These are phyloP conservation scores for Forbesichthys agassizii DNA, from an alignment of 2,113 vertebrate species.

Conservation along the genomic window DNA sequence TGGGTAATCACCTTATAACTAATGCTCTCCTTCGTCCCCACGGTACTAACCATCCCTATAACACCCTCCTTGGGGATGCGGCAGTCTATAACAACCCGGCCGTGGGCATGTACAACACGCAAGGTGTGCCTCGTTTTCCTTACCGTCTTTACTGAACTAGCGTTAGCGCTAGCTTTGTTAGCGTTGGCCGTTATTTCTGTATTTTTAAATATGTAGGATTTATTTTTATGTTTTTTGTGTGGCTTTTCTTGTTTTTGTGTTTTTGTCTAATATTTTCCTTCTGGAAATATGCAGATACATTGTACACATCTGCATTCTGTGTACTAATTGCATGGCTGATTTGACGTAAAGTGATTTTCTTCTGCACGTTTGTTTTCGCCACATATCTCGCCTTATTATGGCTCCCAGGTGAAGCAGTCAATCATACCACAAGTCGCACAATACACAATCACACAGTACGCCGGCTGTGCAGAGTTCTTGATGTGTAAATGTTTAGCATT, in stretches of 20 bases:
- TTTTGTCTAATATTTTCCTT: too few relatives aligned
- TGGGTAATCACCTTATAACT: conserved; percentile 99
- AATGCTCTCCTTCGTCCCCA: conserved; percentile 99
- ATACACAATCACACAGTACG: conserved; percentile 25
- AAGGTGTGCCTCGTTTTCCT: conserved; percentile 89
- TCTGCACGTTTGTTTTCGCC: conserved; percentile 17
- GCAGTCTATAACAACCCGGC: conserved; percentile 99
- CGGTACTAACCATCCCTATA: conserved; percentile 99
- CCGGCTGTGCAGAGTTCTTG: conserved; percentile 34
- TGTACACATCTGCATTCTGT: background rate
- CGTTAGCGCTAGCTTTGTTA: conserved; percentile 22
- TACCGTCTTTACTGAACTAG: conserved; percentile 33
- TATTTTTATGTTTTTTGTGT: conserved; percentile 51
- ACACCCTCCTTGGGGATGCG: conserved; percentile 99
- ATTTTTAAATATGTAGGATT: conserved; percentile 59
- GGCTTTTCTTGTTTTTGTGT: background rate
- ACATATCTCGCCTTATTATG: conserved; percentile 40
- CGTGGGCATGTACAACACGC: conserved; percentile 99
- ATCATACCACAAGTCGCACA: conserved; percentile 31
- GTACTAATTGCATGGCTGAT: conserved; percentile 11
- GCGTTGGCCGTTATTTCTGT: conserved; percentile 35
- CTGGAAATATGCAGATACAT: too few relatives aligned
- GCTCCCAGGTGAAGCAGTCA: conserved; percentile 54
- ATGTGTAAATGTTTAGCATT: conserved; percentile 17
- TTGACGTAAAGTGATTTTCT: conserved; percentile 33